These are phyloP conservation scores for Apotomis turbidana DNA, from an alignment of 2,888 invertebrate genomes.

Conservation along the genomic window DNA sequence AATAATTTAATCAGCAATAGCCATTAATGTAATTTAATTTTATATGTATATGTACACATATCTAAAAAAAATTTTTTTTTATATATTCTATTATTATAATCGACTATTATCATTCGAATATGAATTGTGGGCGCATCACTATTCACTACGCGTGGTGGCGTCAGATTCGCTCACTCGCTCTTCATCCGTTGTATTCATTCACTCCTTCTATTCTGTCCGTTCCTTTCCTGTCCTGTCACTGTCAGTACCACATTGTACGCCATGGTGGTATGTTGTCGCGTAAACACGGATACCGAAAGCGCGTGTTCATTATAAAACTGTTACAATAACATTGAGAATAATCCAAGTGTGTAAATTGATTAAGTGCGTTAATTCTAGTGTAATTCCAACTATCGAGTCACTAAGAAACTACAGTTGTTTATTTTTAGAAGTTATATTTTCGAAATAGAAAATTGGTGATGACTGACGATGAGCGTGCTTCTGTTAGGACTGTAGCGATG, in stretches of 20 bases:
- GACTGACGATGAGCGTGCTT: slow-evolving; percentile 54
- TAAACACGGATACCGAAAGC: slow-evolving; percentile 44
- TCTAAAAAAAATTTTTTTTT: not conserved
- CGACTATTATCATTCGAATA: not conserved
- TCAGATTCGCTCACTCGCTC: slow-evolving; percentile 57
- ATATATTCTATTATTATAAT: not conserved
- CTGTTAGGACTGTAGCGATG: slow-evolving; percentile 57
- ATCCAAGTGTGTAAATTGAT: slow-evolving; percentile 28
- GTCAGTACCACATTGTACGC: slow-evolving; percentile 58
- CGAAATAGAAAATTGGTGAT: slow-evolving; percentile 58
- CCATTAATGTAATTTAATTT: not conserved
- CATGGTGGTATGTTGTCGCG: slow-evolving; percentile 21
- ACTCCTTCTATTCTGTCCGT: slow-evolving; percentile 30
- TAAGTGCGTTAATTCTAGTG: slow-evolving; percentile 17
- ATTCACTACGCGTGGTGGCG: slow-evolving; percentile 34
- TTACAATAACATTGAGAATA: slow-evolving; percentile 28
- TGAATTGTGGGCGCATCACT: slow-evolving; percentile 18
- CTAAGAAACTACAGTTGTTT: slow-evolving; percentile 4
- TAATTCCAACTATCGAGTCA: slow-evolving; percentile 21
- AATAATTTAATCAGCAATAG: no score
- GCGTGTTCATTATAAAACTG: slow-evolving; percentile 54
- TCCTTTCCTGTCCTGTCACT: slow-evolving; percentile 45
- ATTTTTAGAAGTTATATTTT: slow-evolving; percentile 38
- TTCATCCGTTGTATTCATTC: slow-evolving; percentile 45
- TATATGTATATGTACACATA: not conserved